Evolutionary conservation across 1,140 invertebrate species (phyloP), one percentile per base, ranked within the genome.

Genomic region (Campodea augens): DNA sequence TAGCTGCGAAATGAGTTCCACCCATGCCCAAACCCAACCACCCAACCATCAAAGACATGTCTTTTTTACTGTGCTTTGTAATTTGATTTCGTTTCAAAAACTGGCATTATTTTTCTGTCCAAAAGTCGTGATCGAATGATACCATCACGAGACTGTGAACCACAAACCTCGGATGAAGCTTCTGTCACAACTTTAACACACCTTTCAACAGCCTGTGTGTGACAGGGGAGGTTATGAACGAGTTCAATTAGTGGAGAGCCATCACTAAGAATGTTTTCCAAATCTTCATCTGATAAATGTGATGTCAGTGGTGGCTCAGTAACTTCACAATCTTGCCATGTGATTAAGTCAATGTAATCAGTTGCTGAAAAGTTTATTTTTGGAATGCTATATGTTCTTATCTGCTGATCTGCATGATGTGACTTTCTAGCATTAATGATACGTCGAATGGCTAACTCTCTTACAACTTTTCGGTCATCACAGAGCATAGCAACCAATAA

Each of bases 121-220:
- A 10, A 7, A 7, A 32, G 27, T 15, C 15, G 7, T 15, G 27
- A 10, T 7, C 18, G 20, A 25, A 41, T 25, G 24, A 4, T 20
- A 21, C 24, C 7, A n/a, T 41, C 15, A 21, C 40, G 40, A 4
- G 5, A 20, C 23, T 41, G 15, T 5, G 18, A 41, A 3, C 40
- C 40, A 25, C 20, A 10, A 21, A 23, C 5, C 7, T 21, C 15
- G 5, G 19, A 25, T 15, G 40, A 21, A 21, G 40, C 40, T 5
- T 5, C 20, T 4, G 40, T 41, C 15, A 41, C 40, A 3, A 41
- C 15, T 25, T 41, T 41, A 10, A 41, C 40, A n/a, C 5, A 20
- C 24, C 40, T 4, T 25, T 41, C 40, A 19, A 41, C 40, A 15
- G 40, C 5, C 23, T 41, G 19, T 20, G 40, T 41, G 20, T 41